A percentile compares a stretch with the other conserved stretches of the same genome.
Conservation (phyloP, 2,888 invertebrate genomes). For the Eristalinus aeneus region DNA sequence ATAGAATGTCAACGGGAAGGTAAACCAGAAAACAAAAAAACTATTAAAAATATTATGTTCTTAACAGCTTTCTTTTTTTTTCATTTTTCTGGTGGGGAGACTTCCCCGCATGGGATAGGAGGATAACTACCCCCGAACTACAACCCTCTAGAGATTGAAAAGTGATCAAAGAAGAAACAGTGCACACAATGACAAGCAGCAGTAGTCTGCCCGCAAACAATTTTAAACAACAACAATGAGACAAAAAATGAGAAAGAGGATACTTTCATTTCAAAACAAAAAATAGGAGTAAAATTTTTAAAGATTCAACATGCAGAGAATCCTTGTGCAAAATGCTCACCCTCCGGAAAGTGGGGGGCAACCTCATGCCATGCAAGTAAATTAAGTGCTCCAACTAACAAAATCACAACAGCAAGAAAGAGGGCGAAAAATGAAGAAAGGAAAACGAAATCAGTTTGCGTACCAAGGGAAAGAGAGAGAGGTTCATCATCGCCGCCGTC, state of each 20-base stretch:
- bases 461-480: constrained; percentile 20
- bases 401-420: neutral
- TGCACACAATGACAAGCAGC: constrained; percentile 46
- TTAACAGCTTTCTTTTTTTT: too few relatives aligned
- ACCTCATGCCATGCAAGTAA: neutral
- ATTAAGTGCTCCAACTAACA: constrained; percentile 1
- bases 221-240: neutral
- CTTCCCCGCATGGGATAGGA: too few relatives aligned
- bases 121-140: neutral
- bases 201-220: neutral
- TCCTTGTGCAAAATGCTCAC: neutral
- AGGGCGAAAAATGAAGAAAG: neutral
- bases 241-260: neutral
- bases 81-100: too few relatives aligned
- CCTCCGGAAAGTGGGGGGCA: neutral
- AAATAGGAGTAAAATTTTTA: neutral
- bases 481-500: constrained; percentile 15
- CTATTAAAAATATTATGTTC: too few relatives aligned
- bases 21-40: neutral
- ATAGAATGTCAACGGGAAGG: neutral
- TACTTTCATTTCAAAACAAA: constrained; percentile 35
- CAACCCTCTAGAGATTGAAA: neutral
- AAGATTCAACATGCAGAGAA: neutral
- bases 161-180: neutral
- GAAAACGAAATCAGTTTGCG: neutral